Base-by-base conservation (phyloP, 1,140 invertebrate species). In the Cherax destructor region DNA sequence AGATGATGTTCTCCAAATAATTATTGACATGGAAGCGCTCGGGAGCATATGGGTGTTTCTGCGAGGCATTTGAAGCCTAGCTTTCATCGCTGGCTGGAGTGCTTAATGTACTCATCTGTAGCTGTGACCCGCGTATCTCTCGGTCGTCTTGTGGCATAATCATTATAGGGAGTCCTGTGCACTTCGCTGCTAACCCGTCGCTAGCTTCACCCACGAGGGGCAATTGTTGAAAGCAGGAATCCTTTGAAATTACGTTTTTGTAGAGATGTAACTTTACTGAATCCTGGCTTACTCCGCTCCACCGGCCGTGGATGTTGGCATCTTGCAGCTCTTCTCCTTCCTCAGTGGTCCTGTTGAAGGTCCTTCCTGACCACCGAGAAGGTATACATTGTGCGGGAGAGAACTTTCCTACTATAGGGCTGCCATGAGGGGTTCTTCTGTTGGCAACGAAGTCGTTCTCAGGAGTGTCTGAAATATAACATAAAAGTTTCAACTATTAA, bases 41-140 rank as follows among this genome's bases (percentile, higher is more conserved):
- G 21, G 78, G 21, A 80, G 13, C 9, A 0, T 30, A 7, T 49
- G 50, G 76, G 76, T n/a, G 13, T 9, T 9, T 41, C 76, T 78
- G 76, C 11, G 76, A 78, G 76, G 30, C 30, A 41, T 41, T 41
- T 41, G 30, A 41, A 41, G 30, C 30, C 30, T 41, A 41, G 30
- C 30, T 41, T 41, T 41, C 30, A 13, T 61, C 61, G n/a, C 88
- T 83, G 47, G 79, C 88, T 11, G 88, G 88, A 11, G 88, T 89
- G 65, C 88, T 89, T 18, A 80, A 80, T 1, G 88, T 89, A 49
- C 88, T 83, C n/a, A 89, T 79, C 18, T 76, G 80, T 1, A 89
- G 80, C 61, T 89, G 88, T 47, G 80, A 79, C 4, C 83, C 83
- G 41, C 30, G 80, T 13, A 89, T 49, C 7, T 89, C 88, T 49